phyloP scores from a whole-genome alignment of 2,888 invertebrate genomes.

The Diplazon laetatorius region DNA sequence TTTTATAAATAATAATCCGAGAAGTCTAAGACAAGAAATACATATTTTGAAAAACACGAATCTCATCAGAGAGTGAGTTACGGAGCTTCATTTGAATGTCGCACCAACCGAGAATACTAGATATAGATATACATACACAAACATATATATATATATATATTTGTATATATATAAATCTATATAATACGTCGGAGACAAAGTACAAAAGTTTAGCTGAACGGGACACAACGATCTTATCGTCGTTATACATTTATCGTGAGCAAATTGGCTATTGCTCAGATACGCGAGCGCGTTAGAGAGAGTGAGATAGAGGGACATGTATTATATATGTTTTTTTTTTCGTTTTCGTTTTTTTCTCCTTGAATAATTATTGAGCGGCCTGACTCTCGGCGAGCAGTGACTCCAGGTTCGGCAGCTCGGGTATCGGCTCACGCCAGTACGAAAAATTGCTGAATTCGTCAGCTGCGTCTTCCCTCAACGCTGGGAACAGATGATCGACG shows the following conservation, averaged over 20 bases:
- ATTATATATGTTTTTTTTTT: constrained; percentile 22
- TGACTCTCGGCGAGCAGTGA: constrained; percentile 67
- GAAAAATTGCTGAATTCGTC: constrained; percentile 93
- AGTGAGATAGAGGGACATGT: background rate
- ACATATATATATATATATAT: constrained; percentile 45
- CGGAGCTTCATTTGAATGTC: constrained; percentile 51
- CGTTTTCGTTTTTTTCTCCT: constrained; percentile 10
- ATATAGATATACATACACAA: constrained; percentile 4
- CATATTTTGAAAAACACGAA: constrained; percentile 27
- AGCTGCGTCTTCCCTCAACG: constrained; percentile 86
- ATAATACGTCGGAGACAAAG: constrained; percentile 58
- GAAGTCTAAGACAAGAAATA: background rate
- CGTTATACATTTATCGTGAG: constrained; percentile 53
- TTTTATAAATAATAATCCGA: constrained; percentile 17
- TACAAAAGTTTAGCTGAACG: constrained; percentile 74
- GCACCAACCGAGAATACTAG: constrained; percentile 64
- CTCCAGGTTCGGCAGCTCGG: constrained; percentile 82
- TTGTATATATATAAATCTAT: too few species aligned
- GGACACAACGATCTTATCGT: constrained; percentile 64
- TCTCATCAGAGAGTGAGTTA: constrained; percentile 41
- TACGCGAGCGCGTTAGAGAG: constrained; percentile 18
- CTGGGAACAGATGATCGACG: constrained; percentile 98
- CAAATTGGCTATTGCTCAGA: constrained; percentile 48
- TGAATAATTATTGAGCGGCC: constrained; percentile 66
- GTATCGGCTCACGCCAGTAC: constrained; percentile 96